Evolutionary conservation across 1,140 invertebrate genomes (phyloP).

Genomic region (Drosophila equinoxialis): DNA sequence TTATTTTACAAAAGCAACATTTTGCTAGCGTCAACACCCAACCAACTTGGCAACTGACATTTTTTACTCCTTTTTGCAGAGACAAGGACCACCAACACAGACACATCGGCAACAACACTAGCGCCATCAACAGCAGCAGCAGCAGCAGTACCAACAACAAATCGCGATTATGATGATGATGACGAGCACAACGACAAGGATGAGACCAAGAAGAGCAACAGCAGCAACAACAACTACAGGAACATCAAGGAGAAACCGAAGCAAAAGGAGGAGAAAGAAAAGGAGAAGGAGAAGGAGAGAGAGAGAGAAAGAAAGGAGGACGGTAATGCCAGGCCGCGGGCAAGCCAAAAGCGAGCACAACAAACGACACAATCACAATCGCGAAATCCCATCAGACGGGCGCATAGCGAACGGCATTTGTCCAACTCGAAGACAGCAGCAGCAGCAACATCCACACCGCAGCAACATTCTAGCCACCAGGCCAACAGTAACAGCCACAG

Average conservation of each 20-base stretch:
- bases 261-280: slow-evolving; percentile 11
- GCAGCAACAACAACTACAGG: slow-evolving; percentile 19
- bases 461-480: slow-evolving; percentile 2
- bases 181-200: slow-evolving; percentile 51
- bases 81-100: slow-evolving; percentile 22
- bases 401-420: slow-evolving; percentile 82
- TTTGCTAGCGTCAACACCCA: slow-evolving; percentile 70
- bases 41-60: slow-evolving; percentile 64
- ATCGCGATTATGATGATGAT: slow-evolving; percentile 64
- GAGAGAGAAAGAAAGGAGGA: slow-evolving; percentile 27
- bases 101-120: slow-evolving; percentile 2
- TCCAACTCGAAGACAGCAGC: slow-evolving; percentile 45
- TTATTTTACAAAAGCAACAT: slow-evolving; percentile 77
- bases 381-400: slow-evolving; percentile 83
- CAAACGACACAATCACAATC: slow-evolving; percentile 82
- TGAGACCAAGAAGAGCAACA: slow-evolving; percentile 22
- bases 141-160: slow-evolving; percentile 41
- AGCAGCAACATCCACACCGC: slow-evolving; percentile 20
- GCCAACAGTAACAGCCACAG: slow-evolving; percentile 27
- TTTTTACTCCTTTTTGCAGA: slow-evolving; percentile 67
- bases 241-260: slow-evolving; percentile 27
- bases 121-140: slow-evolving; percentile 22
- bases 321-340: slow-evolving; percentile 60
- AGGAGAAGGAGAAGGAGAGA: slow-evolving; percentile 7
- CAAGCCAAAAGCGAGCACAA: slow-evolving; percentile 74